Evolutionary conservation across 1,140 invertebrate species (phyloP), one percentile per base, ranked within the genome.

Genomic region (Diuraphis noxia): DNA sequence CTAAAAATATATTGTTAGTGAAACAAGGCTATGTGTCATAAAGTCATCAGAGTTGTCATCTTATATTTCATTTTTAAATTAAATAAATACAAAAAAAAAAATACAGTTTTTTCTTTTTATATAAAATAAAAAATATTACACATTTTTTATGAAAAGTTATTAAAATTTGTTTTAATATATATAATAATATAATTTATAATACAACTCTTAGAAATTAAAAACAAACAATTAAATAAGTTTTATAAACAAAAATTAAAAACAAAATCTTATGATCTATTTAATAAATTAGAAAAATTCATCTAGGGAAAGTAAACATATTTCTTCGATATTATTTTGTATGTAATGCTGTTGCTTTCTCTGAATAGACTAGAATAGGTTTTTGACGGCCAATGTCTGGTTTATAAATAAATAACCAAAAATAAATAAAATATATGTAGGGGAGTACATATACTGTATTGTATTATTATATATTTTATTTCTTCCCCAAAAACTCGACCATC

Each of bases 401-500:
- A 72, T 82, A 87, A 72, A 89, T 82, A 90, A 81, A 85, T 63
- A 72, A 87, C 56, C 46, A 88, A 87, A 49, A 41, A 89, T 81
- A 84, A 56, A 56, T 89, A 89, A 82, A 90, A 81, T 49, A 81
- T 88, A 88, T 63, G 43, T 52, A 90, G 21, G 77, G 41, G 46
- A 36, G 46, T 82, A 81, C 89, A 81, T 91, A 91, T 52, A 91
- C 77, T 2, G 9, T 82, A 90, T 49, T 90, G 38, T 82, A 86
- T 88, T 52, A 88, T 79, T 88, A 84, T 86, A 77, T 88, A 88
- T 92, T 87, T 92, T 88, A 92, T 92, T 93, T 92, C 91, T 92
- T 92, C 77, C 95, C 95, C 93, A 95, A 94, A 93, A 95, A 95
- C 93, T 95, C 95, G 93, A 95, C 95, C 94, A 96, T 95, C 93